Base-by-base conservation (phyloP, 1,140 invertebrate genomes). In the Olivierus martensii region DNA sequence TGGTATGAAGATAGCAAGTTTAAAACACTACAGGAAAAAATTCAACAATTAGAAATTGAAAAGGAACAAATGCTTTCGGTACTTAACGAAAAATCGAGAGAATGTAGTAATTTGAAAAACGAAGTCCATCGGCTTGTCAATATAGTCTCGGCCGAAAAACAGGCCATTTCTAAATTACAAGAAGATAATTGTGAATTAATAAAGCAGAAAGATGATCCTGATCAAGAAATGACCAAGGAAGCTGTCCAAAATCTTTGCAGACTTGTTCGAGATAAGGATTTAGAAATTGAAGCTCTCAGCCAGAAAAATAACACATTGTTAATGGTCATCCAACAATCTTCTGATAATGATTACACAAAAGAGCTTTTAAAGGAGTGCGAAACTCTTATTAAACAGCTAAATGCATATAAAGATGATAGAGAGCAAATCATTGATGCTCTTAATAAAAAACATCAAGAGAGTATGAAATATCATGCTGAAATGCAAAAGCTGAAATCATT, bases 391-490 rank as follows among this genome's bases (percentile, higher is more conserved):
- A 67, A 67, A 47, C 66, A 73, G 45, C 21, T 73, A 3, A 51
- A 59, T 18, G 48, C 53, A 1, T 62, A 69, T 19, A 67, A 68
- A 60, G 64, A 47, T 3, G 84, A 88, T 62, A 78, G 83, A 61
- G 77, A 79, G 41, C 79, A 87, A 67, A 69, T 88, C n/a, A 79
- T 87, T 22, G 76, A 75, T 48, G 71, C 81, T 6, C 68, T 89
- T 1, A 82, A 81, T 57, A 71, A 79, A 43, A 91, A 91, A 70
- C 85, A 91, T 58, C 77, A 82, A 51, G 87, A 91, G 67, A 86
- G 78, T 62, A 62, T 87, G 2, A 77, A 80, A 44, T 90, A 89
- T 67, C 84, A 90, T 59, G 73, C 69, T 3, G 87, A 92, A 71
- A 82, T 89, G 49, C 83, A 88, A 65, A 75, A 82, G 37, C 61